Base-by-base conservation (phyloP, 2,113 vertebrate species). In the Garra rufa region DNA sequence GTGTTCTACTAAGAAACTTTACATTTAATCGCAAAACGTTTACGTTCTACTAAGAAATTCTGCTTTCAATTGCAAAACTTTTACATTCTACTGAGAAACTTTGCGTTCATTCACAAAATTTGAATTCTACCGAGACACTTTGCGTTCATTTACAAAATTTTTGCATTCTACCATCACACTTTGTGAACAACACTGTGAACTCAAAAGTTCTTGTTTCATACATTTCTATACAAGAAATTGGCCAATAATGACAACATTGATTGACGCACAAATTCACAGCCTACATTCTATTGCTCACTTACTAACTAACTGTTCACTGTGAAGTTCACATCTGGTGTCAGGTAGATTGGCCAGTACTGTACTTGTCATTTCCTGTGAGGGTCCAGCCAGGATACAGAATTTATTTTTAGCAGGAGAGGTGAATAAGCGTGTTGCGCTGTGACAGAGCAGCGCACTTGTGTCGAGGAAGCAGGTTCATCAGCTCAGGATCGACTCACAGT, bases 381-480 rank as follows among this genome's bases (percentile, higher is more conserved):
- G 67, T 41, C 34, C 19, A 30, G 63, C 28, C 15, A 4, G 43
- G 46, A 50, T 10, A 17, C 15, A 75, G 9, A 28, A 4, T 9
- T 30, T 50, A 48, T 28, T 75, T 75, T 75, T 48, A 50, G 24
- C 34, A 17, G 28, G 63, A 65, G 63, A 65, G 63, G n/a, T 44
- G 41, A 73, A 43, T 26, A 34, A 9, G 43, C 1, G 1, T 48
- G 71, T 48, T 74, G 44, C 17, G 71, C 14, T 15, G 44, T 74
- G 71, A 74, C 44, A 28, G 71, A 26, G 19, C 41, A 43, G 41
- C 5, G 14, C 5, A 2, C 1, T 73, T 46, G 43, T 26, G 70
- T 73, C 21, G 70, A 75, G 21, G 70, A 46, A 75, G 73, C 65
- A 69, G 65, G 30, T 69, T 57, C 52, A n/a, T n/a, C 21, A n/a